Conservation (phyloP, 2,888 invertebrate genomes). For the Aethes cnicana region DNA sequence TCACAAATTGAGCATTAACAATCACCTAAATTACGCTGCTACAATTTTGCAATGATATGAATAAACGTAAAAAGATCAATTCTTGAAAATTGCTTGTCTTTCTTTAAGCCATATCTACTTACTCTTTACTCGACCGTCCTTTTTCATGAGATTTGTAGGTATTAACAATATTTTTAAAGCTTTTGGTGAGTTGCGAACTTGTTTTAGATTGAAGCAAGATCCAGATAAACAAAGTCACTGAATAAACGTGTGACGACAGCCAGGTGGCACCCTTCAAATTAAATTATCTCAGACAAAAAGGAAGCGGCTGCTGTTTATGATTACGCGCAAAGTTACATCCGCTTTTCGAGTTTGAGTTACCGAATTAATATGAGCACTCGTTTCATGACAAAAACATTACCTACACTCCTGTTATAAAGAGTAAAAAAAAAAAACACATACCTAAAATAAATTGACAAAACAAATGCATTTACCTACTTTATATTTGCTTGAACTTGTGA, state of each 20-base stretch:
- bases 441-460: not conserved
- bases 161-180: slow-evolving; percentile 2
- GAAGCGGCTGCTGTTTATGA: slow-evolving; percentile 43
- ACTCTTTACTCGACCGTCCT: too few species aligned
- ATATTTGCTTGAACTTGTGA: slow-evolving; percentile 16
- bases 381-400: slow-evolving; percentile 2
- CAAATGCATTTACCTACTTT: slow-evolving; percentile 15
- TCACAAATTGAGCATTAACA: too few species aligned
- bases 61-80: too few species aligned
- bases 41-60: too few species aligned
- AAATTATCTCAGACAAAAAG: slow-evolving; percentile 47
- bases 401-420: not conserved
- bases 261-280: slow-evolving; percentile 47
- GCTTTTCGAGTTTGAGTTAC: slow-evolving; percentile 21
- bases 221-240: slow-evolving; percentile 31
- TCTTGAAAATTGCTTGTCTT: too few species aligned
- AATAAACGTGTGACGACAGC: slow-evolving; percentile 39
- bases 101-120: too few species aligned
- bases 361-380: slow-evolving; percentile 9
- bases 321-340: slow-evolving; percentile 32
- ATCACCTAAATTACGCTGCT: too few species aligned
- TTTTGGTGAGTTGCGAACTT: slow-evolving; percentile 15
- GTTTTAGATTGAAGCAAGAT: slow-evolving; percentile 19
- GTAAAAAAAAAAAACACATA: too few species aligned
- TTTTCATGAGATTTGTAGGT: too few species aligned